Evolutionary conservation across 2,113 vertebrate species (phyloP).

Genomic region (Campylorhamphus procurvoides): DNA sequence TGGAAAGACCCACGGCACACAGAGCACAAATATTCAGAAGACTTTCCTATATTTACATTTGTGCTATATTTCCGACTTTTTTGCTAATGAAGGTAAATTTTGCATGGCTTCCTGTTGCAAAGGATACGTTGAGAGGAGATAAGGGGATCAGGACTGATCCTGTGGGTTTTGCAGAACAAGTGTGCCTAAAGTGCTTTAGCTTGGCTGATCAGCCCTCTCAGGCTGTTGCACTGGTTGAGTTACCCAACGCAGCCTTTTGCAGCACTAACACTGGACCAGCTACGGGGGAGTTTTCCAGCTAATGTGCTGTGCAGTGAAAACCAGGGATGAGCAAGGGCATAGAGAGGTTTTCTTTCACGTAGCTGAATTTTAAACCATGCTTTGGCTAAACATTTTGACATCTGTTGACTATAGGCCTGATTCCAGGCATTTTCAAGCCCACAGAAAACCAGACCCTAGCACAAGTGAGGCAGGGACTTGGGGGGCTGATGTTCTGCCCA

Average conservation of each 20-base stretch:
- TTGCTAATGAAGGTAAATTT: neutral
- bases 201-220: neutral
- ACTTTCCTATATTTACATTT: neutral
- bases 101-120: neutral
- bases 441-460: neutral
- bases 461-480: neutral
- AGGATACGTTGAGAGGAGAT: neutral
- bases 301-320: neutral
- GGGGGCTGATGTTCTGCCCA: rapidly evolving
- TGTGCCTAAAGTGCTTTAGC: neutral
- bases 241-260: neutral
- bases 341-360: neutral
- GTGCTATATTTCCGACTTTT: neutral
- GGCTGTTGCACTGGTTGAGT: neutral
- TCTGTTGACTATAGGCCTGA: neutral
- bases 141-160: neutral
- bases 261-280: rapidly evolving
- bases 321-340: neutral
- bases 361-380: neutral
- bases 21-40: neutral
- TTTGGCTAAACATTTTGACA: neutral
- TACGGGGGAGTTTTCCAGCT: neutral
- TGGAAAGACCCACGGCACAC: neutral
- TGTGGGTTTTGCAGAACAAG: neutral
- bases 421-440: neutral